Conservation (phyloP, 2,797 vertebrate species). For the Chelon labrosus region DNA sequence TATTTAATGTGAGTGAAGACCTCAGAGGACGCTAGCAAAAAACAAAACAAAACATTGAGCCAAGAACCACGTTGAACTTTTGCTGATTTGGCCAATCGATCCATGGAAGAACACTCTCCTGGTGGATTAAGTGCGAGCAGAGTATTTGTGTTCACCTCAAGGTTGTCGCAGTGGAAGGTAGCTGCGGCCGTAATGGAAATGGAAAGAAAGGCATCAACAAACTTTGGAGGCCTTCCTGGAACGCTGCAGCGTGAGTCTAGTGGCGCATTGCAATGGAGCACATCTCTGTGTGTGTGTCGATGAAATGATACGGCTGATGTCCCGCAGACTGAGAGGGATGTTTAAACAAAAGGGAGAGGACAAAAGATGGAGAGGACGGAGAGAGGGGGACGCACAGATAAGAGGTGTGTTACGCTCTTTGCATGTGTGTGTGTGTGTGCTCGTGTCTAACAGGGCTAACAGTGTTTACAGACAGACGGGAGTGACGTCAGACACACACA, state of each 20-base stretch:
- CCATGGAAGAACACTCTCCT: too few relatives aligned
- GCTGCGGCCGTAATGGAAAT: too few relatives aligned
- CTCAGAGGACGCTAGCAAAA: too few relatives aligned
- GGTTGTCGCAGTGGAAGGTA: too few relatives aligned
- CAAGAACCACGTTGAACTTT: too few relatives aligned
- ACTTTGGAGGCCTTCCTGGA: not conserved
- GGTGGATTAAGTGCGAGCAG: too few relatives aligned
- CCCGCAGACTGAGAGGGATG: constrained; percentile 8
- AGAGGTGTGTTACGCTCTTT: not conserved
- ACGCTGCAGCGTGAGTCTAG: not conserved
- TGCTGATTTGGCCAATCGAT: too few relatives aligned
- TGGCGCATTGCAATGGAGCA: not conserved
- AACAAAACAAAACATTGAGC: too few relatives aligned
- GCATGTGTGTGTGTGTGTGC: constrained; percentile 15
- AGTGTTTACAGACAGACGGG: too few relatives aligned
- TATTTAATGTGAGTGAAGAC: too few relatives aligned
- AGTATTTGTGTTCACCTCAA: too few relatives aligned
- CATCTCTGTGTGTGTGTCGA: constrained; percentile 6
- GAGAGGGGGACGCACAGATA: not conserved
- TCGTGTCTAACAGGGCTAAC: not conserved
- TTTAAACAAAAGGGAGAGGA: constrained; percentile 29
- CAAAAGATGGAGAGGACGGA: not conserved
- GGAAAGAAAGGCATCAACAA: not conserved
- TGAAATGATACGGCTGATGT: constrained; percentile 29
- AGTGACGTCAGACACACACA: constrained; percentile 5